A percentile compares a stretch with the other conserved stretches of the same genome.
phyloP scores from a whole-genome alignment of 1,140 invertebrate genomes.

The Drosophila azteca region DNA sequence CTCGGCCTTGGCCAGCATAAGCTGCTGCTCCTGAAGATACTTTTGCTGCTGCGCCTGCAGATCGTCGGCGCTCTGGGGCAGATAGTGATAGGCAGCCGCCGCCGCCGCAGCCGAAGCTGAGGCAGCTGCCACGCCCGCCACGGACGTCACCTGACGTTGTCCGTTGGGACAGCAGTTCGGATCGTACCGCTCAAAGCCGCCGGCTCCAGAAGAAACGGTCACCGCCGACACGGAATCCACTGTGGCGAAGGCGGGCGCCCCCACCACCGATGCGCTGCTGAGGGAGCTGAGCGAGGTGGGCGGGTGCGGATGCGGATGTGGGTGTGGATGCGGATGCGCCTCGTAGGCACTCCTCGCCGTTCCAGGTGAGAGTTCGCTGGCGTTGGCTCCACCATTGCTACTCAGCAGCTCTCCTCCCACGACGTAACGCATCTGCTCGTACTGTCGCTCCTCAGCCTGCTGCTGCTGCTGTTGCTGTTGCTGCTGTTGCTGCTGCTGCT shows the following conservation, averaged over 20 bases:
- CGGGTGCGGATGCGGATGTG: conserved; percentile 79
- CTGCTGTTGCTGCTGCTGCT: conserved; percentile 60
- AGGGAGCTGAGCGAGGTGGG: conserved; percentile 73
- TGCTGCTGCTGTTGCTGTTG: conserved; percentile 70
- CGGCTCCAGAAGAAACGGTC: conserved; percentile 86
- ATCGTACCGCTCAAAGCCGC: conserved; percentile 91
- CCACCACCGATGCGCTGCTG: conserved; percentile 77
- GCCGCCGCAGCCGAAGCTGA: conserved; percentile 54
- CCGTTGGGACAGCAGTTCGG: conserved; percentile 83
- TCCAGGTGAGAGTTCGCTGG: conserved; percentile 67
- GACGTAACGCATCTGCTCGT: conserved; percentile 78
- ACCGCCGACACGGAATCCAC: conserved; percentile 84
- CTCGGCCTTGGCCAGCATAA: conserved; percentile 87
- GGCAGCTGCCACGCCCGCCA: conserved; percentile 82
- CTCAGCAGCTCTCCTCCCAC: conserved; percentile 49
- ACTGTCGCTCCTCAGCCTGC: conserved; percentile 69
- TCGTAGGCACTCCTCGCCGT: conserved; percentile 70
- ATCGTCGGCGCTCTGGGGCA: conserved; percentile 83
- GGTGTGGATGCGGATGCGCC: conserved; percentile 63
- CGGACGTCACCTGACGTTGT: conserved; percentile 60
- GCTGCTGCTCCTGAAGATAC: conserved; percentile 87
- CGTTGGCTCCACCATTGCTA: conserved; percentile 40
- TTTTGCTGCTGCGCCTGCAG: conserved; percentile 85
- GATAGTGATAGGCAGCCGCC: conserved; percentile 86
- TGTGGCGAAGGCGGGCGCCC: conserved; percentile 45